A percentile compares a stretch with the other conserved stretches of the same genome.
phyloP scores from a whole-genome alignment of 2,113 vertebrate species.

The Phoenicopterus ruber region DNA sequence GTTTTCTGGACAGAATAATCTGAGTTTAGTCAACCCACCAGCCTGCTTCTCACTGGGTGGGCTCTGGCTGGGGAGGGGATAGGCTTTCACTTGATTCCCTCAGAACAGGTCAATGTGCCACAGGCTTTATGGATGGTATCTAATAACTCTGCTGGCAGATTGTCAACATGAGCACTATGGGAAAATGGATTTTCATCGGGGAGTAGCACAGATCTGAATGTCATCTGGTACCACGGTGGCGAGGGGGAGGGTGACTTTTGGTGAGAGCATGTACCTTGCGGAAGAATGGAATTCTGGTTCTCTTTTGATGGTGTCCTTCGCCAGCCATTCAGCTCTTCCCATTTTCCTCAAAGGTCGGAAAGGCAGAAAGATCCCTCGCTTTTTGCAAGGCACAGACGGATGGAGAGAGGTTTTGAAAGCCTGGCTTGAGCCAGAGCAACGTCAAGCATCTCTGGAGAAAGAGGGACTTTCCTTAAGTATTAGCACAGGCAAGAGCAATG shows the following conservation, averaged over 20 bases:
- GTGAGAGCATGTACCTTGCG: background rate
- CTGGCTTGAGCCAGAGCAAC: background rate
- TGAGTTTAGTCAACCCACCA: conserved; percentile 3
- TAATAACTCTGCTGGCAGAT: background rate
- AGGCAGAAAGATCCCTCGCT: background rate
- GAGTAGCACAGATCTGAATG: background rate
- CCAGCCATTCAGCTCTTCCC: background rate
- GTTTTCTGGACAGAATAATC: conserved; percentile 26
- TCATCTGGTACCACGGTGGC: rapidly evolving
- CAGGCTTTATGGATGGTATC: background rate
- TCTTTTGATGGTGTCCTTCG: background rate
- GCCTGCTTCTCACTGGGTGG: conserved; percentile 54
- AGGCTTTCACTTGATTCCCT: conserved; percentile 1
- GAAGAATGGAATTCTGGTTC: background rate
- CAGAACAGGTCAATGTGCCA: background rate
- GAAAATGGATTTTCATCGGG: background rate
- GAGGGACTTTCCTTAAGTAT: background rate
- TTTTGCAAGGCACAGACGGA: background rate
- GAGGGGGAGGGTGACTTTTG: background rate
- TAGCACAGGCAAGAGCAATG: background rate
- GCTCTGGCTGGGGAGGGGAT: background rate
- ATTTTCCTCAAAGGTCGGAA: background rate
- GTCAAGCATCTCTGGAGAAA: background rate
- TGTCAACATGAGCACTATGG: background rate
- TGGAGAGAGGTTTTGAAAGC: background rate